Conservation (phyloP, 2,113 vertebrate species). For the Leucosticte australis region DNA sequence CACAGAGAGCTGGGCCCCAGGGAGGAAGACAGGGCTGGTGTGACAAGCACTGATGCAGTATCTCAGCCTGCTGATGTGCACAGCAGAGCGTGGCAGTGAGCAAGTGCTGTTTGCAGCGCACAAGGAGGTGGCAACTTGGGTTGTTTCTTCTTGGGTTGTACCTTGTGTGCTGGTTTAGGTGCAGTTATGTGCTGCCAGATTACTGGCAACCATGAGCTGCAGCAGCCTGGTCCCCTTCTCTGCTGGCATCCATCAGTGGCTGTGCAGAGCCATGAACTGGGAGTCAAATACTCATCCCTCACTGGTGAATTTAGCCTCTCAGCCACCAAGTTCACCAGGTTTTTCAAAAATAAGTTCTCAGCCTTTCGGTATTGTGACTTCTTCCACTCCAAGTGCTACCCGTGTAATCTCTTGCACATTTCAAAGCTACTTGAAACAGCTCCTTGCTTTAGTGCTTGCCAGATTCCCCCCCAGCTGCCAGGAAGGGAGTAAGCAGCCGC, state of each 20-base stretch:
- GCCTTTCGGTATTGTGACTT: conserved; percentile 5
- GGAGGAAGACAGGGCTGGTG: background rate
- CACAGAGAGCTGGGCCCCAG: fast-evolving
- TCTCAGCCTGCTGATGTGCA: background rate
- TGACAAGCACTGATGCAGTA: background rate
- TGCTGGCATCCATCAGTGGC: background rate
- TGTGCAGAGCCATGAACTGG: background rate
- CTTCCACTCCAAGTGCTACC: conserved; percentile 41
- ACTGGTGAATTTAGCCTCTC: background rate
- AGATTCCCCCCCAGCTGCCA: conserved; percentile 65
- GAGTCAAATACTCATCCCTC: background rate
- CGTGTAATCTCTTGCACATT: conserved; percentile 29
- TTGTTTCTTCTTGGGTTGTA: background rate
- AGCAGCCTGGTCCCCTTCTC: background rate
- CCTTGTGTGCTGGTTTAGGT: background rate
- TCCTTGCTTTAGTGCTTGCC: conserved; percentile 59
- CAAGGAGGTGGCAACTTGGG: background rate
- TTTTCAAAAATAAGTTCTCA: conserved; percentile 9
- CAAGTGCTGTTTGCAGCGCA: background rate
- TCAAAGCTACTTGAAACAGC: conserved; percentile 49
- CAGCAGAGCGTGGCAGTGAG: background rate
- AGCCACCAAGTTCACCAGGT: background rate
- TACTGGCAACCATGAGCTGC: background rate
- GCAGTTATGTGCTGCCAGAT: background rate
- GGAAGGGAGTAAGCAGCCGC: conserved; percentile 59